Percentiles rank a stretch among this genome's conserved stretches.
phyloP scores from a whole-genome alignment of 23 tunicate genomes.

The Trididemnum nubilum region DNA sequence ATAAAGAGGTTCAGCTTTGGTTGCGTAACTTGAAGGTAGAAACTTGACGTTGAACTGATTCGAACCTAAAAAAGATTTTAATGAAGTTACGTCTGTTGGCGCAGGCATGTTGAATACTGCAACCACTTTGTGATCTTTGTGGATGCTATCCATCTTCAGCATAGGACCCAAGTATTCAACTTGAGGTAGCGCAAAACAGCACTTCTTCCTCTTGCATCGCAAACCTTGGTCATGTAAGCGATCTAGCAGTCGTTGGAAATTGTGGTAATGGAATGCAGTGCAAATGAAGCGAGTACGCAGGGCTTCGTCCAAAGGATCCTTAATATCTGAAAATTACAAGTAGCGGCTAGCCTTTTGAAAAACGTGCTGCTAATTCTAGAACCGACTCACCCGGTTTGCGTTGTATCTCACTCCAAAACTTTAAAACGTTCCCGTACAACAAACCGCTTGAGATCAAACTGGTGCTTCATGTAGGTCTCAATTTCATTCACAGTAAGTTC shows the following conservation, averaged over 20 bases:
- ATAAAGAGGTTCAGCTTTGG: neutral
- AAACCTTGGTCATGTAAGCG: conserved; percentile 6
- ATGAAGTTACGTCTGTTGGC: neutral
- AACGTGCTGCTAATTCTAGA: no score
- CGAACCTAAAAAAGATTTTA: neutral
- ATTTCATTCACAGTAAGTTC: no score
- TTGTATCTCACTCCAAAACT: no score
- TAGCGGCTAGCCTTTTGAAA: no score
- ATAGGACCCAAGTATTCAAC: conserved; percentile 25
- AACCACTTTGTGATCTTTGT: conserved; percentile 12
- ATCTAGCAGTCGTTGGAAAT: neutral
- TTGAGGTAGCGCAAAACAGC: conserved; percentile 17
- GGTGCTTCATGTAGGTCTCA: no score
- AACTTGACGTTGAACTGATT: neutral
- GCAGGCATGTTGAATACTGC: conserved; percentile 28
- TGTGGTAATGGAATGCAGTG: conserved; percentile 7
- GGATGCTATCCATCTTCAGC: conserved; percentile 5
- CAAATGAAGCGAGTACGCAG: no score
- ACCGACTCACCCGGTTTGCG: no score
- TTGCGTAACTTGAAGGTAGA: neutral
- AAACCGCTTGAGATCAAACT: no score
- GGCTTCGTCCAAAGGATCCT: no score
- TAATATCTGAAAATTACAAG: no score
- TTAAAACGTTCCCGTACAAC: no score
- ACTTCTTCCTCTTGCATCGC: conserved; percentile 7